Evolutionary conservation across 2,797 vertebrate species (phyloP), one percentile per base, ranked within the genome.

Genomic region (Microctenopoma lineatum): DNA sequence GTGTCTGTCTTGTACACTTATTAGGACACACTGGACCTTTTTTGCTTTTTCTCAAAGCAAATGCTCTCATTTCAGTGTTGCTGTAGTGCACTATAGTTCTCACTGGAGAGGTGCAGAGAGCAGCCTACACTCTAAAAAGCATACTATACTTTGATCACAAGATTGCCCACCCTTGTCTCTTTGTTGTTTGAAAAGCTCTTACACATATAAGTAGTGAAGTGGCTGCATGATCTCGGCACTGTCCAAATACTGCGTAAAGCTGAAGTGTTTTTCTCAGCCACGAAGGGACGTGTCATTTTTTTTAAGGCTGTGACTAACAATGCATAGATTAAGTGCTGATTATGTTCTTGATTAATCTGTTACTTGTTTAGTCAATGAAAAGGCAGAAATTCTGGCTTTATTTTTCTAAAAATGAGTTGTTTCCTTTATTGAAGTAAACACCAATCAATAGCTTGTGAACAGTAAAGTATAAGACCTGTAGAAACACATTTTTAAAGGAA

Each of bases 171-270:
- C 54, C 48, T 51, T 63, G 54, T 81, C 65, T 81, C 57, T 64
- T 45, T 32, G 42, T 52, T 54, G 75, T 84, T 77, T 80, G 59
- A 67, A 79, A 80, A 80, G 63, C 82, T 70, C 73, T 79, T 46
- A 70, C 59, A 48, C 66, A 51, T 64, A 57, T 48, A 77, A 77
- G 79, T 73, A 65, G 67, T 80, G 67, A 79, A 85, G 83, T 77
- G 72, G 86, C 65, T 51, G 50, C 72, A 77, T 64, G 73, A 74
- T 81, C 64, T 77, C 66, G 54, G 39, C 9, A n/a, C 39, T 59
- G 60, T 70, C 61, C 76, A 80, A 73, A 82, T 56, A 70, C 68
- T 74, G 64, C 75, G 60, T 66, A 55, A 63, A 60, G 47, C 47
- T 62, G 70, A 54, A 84, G 84, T 81, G 73, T 56, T 64, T 51